Evolutionary conservation across 2,113 vertebrate species (phyloP).

Genomic region (Chascanopsetta lugubris): DNA sequence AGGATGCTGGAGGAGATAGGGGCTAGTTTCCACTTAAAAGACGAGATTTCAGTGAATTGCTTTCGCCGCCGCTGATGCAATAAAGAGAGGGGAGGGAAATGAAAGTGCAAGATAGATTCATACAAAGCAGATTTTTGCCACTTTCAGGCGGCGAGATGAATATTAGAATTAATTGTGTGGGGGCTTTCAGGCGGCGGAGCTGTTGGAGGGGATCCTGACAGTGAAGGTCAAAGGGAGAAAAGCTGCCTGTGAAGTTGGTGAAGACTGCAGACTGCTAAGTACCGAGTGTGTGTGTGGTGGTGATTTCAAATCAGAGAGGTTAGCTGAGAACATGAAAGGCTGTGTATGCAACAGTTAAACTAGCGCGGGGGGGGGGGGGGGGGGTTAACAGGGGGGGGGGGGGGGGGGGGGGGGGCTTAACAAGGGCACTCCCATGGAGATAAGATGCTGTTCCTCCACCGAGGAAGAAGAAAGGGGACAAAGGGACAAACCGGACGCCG

Average conservation of each 20-base stretch:
- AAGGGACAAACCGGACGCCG: no score
- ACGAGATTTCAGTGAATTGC: neutral
- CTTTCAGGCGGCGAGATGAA: constrained; percentile 9
- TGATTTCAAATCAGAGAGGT: neutral
- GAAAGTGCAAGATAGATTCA: constrained; percentile 3
- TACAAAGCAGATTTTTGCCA: constrained; percentile 5
- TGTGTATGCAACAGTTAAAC: neutral
- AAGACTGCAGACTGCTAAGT: constrained; percentile 15
- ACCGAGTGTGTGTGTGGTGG: constrained; percentile 6
- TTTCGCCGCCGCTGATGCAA: constrained; percentile 4
- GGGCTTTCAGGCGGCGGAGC: constrained; percentile 22
- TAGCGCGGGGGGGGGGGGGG: neutral
- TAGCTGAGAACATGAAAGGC: constrained; percentile 9
- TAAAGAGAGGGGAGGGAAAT: neutral
- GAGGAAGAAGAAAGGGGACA: constrained; percentile 5
- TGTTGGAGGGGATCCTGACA: constrained; percentile 26
- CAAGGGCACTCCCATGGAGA: no score
- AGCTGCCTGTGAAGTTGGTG: neutral
- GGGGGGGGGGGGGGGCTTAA: no score
- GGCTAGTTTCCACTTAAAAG: constrained; percentile 1
- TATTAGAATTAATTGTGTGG: constrained; percentile 36
- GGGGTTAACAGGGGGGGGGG: no score
- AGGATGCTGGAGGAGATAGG: neutral
- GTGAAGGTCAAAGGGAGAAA: constrained; percentile 40
- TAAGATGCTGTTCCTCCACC: neutral